Percentiles rank a stretch among this genome's conserved stretches.
These are phyloP conservation scores for Ctenopoma kingsleyae DNA, from an alignment of 2,797 vertebrate species.

Conservation along the genomic window DNA sequence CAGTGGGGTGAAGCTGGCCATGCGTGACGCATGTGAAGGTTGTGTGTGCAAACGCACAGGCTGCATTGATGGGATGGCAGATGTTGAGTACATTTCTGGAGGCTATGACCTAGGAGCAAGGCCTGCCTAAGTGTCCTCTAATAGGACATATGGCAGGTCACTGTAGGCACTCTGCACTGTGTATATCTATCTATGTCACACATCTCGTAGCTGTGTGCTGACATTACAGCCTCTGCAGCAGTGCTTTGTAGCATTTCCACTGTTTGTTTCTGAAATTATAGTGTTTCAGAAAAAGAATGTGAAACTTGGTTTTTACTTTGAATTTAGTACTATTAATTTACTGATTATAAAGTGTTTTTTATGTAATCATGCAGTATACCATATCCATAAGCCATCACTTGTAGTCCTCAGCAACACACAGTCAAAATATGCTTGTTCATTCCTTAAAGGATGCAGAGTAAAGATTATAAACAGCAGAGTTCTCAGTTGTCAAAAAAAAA, in stretches of 20 bases:
- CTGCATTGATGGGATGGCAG: constrained; percentile 57
- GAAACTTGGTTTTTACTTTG: background rate
- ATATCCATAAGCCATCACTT: background rate
- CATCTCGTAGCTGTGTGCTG: constrained; percentile 38
- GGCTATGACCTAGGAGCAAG: constrained; percentile 58
- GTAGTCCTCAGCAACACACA: background rate
- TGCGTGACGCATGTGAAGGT: constrained; percentile 60
- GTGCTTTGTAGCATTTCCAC: constrained; percentile 7
- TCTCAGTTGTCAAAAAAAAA: constrained; percentile 51
- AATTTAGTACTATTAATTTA: background rate
- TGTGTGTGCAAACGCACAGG: constrained; percentile 47
- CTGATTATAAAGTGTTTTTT: background rate
- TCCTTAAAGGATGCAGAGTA: constrained; percentile 29
- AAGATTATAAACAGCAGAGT: constrained; percentile 42
- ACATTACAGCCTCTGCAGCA: constrained; percentile 20
- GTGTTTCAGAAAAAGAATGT: background rate
- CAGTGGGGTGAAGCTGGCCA: constrained; percentile 41
- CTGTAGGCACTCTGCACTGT: constrained; percentile 42
- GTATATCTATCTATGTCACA: constrained; percentile 38
- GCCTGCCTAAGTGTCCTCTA: constrained; percentile 56
- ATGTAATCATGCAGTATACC: background rate
- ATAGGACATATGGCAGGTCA: constrained; percentile 75
- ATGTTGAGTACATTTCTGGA: constrained; percentile 70
- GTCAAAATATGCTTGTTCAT: constrained; percentile 29
- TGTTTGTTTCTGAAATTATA: background rate